Evolutionary conservation across 2,888 invertebrate species (phyloP).

Genomic region (Ectemnius lituratus): DNA sequence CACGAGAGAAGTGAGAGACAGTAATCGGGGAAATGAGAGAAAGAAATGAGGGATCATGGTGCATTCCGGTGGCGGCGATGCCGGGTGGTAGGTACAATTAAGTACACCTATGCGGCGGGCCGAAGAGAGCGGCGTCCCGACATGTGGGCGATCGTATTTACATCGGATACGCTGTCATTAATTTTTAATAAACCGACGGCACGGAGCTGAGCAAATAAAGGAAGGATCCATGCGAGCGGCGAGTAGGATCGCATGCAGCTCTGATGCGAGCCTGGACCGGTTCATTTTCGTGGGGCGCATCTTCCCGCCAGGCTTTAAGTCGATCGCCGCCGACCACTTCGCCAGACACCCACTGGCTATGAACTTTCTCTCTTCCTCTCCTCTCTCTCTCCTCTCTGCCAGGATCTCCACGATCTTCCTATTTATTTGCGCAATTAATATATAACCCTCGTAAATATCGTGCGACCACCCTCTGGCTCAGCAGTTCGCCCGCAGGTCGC

Average conservation of each 20-base stretch:
- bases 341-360: neutral
- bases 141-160: slow-evolving; percentile 66
- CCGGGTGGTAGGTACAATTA: slow-evolving; percentile 23
- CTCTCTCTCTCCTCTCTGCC: neutral
- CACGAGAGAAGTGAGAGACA: too few relatives aligned
- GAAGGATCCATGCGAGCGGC: neutral
- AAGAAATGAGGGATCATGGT: neutral
- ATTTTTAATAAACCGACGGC: slow-evolving; percentile 72
- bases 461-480: slow-evolving; percentile 54
- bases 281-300: slow-evolving; percentile 56
- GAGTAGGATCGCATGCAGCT: slow-evolving; percentile 53
- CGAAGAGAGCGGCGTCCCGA: slow-evolving; percentile 18
- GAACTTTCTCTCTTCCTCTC: neutral
- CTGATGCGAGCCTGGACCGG: slow-evolving; percentile 63
- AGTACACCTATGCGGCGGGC: slow-evolving; percentile 36
- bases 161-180: slow-evolving; percentile 70
- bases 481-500: slow-evolving; percentile 54
- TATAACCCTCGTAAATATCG: slow-evolving; percentile 76
- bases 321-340: slow-evolving; percentile 26
- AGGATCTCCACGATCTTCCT: slow-evolving; percentile 45
- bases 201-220: slow-evolving; percentile 49
- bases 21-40: neutral
- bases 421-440: slow-evolving; percentile 77
- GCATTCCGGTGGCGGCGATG: slow-evolving; percentile 28
- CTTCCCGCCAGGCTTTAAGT: slow-evolving; percentile 46